Evolutionary conservation across 2,113 vertebrate species (phyloP).

Genomic region (Rutilus rutilus): DNA sequence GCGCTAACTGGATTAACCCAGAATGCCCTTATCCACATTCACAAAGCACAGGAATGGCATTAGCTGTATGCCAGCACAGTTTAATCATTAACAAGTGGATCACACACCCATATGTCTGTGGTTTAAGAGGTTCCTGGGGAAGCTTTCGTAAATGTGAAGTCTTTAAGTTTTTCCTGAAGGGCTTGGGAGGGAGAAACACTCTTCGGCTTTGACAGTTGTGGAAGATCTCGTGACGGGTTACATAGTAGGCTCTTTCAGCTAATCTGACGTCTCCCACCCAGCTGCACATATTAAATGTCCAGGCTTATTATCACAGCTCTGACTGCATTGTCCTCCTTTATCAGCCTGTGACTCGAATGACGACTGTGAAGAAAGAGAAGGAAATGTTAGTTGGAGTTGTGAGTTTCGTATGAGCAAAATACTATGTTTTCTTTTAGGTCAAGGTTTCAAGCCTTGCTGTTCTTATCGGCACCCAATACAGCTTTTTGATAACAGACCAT

Average conservation of each 20-base stretch:
- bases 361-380: conserved; percentile 1
- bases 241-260: conserved; percentile 72
- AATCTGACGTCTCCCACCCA: conserved; percentile 39
- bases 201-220: conserved; percentile 62
- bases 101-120: conserved; percentile 15
- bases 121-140: not conserved
- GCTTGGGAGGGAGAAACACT: conserved; percentile 60
- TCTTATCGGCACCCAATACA: not conserved
- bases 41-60: not conserved
- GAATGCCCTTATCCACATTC: conserved; percentile 5
- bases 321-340: conserved; percentile 44
- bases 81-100: conserved; percentile 45
- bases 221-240: conserved; percentile 69
- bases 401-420: conserved; percentile 12
- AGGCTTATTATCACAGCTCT: conserved; percentile 55
- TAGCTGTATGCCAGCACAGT: conserved; percentile 32
- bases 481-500: not conserved
- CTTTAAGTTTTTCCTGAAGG: not conserved
- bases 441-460: not conserved
- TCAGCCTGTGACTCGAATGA: not conserved
- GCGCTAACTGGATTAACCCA: conserved; percentile 47
- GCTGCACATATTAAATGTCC: conserved; percentile 65
- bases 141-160: conserved; percentile 9
- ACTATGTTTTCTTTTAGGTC: not conserved
- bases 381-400: not conserved